Evolutionary conservation across 2,888 invertebrate species (phyloP).

Genomic region (Pharmacophagus antenor): DNA sequence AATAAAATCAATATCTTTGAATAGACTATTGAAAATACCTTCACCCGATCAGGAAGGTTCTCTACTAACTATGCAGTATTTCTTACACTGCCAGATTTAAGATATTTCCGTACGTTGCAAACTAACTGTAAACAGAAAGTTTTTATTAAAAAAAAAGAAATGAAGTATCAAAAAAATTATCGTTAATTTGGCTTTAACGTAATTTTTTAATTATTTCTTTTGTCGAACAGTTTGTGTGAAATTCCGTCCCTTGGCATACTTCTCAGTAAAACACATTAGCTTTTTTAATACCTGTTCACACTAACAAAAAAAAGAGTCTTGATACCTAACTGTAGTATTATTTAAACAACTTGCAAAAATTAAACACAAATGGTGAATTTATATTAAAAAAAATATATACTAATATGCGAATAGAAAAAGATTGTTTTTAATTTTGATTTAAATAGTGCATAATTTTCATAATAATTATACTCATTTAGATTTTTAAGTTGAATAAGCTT

Average conservation of each 20-base stretch:
- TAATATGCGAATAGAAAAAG: conserved; percentile 10
- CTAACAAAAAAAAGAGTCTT: background rate
- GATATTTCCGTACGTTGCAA: background rate
- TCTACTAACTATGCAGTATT: background rate
- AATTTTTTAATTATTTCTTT: conserved; percentile 8
- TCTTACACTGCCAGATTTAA: background rate
- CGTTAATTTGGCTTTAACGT: background rate
- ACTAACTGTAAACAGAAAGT: background rate
- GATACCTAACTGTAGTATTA: no score
- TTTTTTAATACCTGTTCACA: background rate
- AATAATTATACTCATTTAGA: conserved; percentile 77
- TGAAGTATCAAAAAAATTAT: background rate
- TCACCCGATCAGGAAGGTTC: background rate
- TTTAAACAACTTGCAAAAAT: no score
- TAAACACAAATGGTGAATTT: no score
- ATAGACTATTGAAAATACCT: background rate
- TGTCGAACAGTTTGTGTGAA: conserved; percentile 11
- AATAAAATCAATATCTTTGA: conserved; percentile 1
- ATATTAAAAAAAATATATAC: no score
- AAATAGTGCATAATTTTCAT: conserved; percentile 65
- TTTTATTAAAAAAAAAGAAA: no score
- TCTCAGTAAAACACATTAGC: background rate
- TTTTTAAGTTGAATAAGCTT: conserved; percentile 60
- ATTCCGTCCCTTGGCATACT: conserved; percentile 69
- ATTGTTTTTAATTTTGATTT: conserved; percentile 28